Percentiles rank a stretch among this genome's conserved stretches.
phyloP scores from a whole-genome alignment of 2,888 invertebrate species.

The Dynastes tityus region DNA sequence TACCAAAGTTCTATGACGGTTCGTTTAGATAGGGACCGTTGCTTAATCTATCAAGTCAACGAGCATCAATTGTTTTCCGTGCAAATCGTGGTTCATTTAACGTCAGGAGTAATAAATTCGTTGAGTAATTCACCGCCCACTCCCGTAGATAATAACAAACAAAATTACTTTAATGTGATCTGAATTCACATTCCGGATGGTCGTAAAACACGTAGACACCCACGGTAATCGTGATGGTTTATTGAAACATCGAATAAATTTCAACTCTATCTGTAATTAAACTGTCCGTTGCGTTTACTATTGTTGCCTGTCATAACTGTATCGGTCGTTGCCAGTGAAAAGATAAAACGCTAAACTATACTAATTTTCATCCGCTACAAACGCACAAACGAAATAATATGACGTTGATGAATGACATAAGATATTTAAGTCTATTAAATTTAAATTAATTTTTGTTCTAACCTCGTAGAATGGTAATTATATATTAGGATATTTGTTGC shows the following conservation, averaged over 20 bases:
- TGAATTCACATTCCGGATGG: slow-evolving; percentile 45
- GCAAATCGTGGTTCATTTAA: slow-evolving; percentile 46
- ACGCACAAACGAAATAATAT: slow-evolving; percentile 44
- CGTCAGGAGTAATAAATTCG: slow-evolving; percentile 51
- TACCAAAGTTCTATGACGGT: slow-evolving; percentile 20
- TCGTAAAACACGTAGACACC: slow-evolving; percentile 52
- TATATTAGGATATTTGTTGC: slow-evolving; percentile 43
- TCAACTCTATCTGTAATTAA: slow-evolving; percentile 47
- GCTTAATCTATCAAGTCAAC: slow-evolving; percentile 35
- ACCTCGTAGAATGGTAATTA: slow-evolving; percentile 42
- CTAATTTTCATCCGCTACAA: slow-evolving; percentile 38
- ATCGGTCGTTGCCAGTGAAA: slow-evolving; percentile 32
- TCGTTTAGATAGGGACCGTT: slow-evolving; percentile 33
- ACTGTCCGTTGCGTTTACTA: slow-evolving; percentile 42
- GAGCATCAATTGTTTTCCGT: slow-evolving; percentile 38
- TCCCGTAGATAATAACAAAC: slow-evolving; percentile 48
- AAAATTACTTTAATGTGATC: slow-evolving; percentile 53
- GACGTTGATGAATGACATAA: slow-evolving; percentile 48
- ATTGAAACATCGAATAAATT: slow-evolving; percentile 49
- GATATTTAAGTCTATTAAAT: slow-evolving; percentile 43
- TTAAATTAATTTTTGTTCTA: slow-evolving; percentile 47
- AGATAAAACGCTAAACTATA: slow-evolving; percentile 44
- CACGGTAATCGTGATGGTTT: slow-evolving; percentile 52
- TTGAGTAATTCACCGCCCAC: slow-evolving; percentile 54
- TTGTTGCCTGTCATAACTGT: slow-evolving; percentile 48